These are phyloP conservation scores for Nyctibius grandis DNA, from an alignment of 2,797 vertebrate genomes.

Conservation along the genomic window DNA sequence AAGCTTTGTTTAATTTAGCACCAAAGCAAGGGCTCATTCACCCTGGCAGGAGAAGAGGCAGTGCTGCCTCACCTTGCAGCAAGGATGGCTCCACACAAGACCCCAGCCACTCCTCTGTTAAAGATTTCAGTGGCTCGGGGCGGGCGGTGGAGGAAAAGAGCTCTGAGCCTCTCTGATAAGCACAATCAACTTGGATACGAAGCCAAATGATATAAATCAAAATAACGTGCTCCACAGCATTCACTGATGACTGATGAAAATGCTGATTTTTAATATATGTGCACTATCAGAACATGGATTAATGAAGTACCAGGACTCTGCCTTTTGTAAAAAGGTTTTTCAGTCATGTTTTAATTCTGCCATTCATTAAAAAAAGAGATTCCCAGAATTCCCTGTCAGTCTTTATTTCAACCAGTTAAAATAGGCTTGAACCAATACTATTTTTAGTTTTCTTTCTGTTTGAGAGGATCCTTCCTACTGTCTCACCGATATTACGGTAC, in stretches of 20 bases:
- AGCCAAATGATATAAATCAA: neutral
- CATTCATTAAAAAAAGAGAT: neutral
- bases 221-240: neutral
- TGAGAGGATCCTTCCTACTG: neutral
- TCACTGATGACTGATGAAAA: neutral
- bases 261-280: neutral
- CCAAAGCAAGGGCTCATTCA: neutral
- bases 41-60: neutral
- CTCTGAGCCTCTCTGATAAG: neutral
- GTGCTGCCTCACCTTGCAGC: neutral
- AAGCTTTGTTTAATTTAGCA: neutral
- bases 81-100: neutral
- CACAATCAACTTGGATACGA: neutral
- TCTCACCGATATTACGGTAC: neutral
- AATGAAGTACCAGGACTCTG: neutral
- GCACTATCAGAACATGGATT: neutral
- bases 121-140: neutral
- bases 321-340: neutral
- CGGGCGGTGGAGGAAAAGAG: neutral
- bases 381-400: neutral
- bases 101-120: neutral
- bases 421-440: neutral
- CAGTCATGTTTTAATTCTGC: constrained; percentile 8
- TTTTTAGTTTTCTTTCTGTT: neutral
- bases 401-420: neutral